Percentiles rank a stretch among this genome's conserved stretches.
These are phyloP conservation scores for Eulemur mongoz DNA, from an alignment of 2,797 vertebrate species.

Conservation along the genomic window DNA sequence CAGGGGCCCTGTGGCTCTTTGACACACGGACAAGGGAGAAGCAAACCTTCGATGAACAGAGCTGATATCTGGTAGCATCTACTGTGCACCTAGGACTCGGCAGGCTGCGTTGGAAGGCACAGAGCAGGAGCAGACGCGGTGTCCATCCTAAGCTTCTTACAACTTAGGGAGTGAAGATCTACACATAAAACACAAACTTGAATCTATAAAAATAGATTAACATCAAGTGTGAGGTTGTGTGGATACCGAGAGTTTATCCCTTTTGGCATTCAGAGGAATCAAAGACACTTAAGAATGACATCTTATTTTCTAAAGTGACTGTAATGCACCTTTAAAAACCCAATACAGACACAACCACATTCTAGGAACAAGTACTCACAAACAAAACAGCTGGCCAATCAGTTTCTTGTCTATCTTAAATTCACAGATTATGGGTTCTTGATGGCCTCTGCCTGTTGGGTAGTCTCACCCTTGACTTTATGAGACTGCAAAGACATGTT, in stretches of 20 bases:
- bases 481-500: not conserved
- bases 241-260: not conserved
- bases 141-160: not conserved
- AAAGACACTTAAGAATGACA: not conserved
- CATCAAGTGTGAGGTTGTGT: not conserved
- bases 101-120: not conserved
- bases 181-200: not conserved
- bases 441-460: not conserved
- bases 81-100: too few species aligned
- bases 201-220: not conserved
- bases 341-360: not conserved
- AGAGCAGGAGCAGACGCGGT: not conserved
- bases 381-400: not conserved
- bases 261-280: not conserved
- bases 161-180: not conserved
- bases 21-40: not conserved
- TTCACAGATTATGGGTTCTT: not conserved
- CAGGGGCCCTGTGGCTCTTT: not conserved
- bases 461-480: not conserved
- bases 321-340: not conserved
- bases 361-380: not conserved
- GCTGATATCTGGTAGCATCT: not conserved
- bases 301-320: slow-evolving; percentile 23
- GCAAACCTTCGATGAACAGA: not conserved
- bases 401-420: not conserved